Evolutionary conservation across 2,888 invertebrate species (phyloP), one percentile per base, ranked within the genome.

Genomic region (Dryadula phaetusa): DNA sequence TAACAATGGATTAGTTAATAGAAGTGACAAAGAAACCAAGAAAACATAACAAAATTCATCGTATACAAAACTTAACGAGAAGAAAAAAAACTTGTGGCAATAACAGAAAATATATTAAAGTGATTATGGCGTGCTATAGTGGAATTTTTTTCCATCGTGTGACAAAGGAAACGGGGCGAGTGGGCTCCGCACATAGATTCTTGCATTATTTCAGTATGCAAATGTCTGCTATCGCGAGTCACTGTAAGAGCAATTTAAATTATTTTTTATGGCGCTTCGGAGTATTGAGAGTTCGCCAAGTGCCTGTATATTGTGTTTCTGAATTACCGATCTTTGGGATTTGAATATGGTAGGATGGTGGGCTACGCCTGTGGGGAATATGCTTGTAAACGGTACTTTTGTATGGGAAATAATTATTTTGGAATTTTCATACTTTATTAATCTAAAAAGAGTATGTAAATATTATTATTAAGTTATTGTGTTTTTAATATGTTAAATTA

Each of bases 181-280:
- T 86, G 86, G 84, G 87, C 86, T 82, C 86, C 86, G 85, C 87
- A 85, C 89, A 90, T 91, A 91, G 92, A 90, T 90, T 92, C 90
- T 88, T 92, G 92, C 93, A 93, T 93, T 90, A 93, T 89, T 93
- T 92, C 88, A 88, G 86, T 90, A 93, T 93, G 93, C 93, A 93
- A 93, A 93, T 93, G 87, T 82, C 84, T 73, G 80, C 86, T 90
- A 90, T 90, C 90, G 83, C 90, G 86, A 86, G 87, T 85, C 87
- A 90, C 85, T 87, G 87, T 88, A 89, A 88, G 90, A 91, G 91
- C 93, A 90, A 93, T 93, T 93, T 92, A 91, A 93, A 93, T 93
- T 93, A 93, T 93, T 93, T 93, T 93, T 93, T 93, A 93, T 92
- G 89, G 86, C 87, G 87, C 93, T 89, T 90, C 77, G 79, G 93